Percentiles rank a stretch among this genome's conserved stretches.
Evolutionary conservation across 1,140 invertebrate species (phyloP).

Genomic region (Homarus americanus): DNA sequence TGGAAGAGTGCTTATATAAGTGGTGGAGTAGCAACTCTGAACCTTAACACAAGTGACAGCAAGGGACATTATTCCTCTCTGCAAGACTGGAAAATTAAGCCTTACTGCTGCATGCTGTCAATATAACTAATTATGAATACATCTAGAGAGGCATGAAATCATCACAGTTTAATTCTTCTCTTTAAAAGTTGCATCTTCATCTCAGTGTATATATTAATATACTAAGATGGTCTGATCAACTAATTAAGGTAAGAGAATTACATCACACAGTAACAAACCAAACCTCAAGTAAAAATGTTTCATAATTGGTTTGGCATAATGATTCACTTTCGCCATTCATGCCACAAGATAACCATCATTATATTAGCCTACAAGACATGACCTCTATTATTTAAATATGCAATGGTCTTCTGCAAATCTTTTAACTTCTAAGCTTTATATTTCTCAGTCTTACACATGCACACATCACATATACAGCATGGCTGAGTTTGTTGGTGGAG

Average conservation of each 20-base stretch:
- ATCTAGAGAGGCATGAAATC: constrained; percentile 22
- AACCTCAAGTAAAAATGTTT: constrained; percentile 11
- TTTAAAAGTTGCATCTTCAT: constrained; percentile 16
- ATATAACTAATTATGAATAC: constrained; percentile 50
- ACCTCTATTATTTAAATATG: constrained; percentile 3
- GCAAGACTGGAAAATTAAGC: constrained; percentile 46
- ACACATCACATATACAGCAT: constrained; percentile 48
- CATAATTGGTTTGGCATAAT: constrained; percentile 15
- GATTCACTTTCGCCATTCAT: constrained; percentile 39
- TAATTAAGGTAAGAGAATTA: constrained; percentile 23
- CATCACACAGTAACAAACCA: neutral
- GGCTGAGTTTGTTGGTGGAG: constrained; percentile 7
- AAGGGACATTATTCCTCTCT: constrained; percentile 42
- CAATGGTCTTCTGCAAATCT: constrained; percentile 9
- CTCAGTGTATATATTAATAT: neutral
- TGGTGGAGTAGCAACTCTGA: constrained; percentile 36
- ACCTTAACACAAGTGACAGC: constrained; percentile 33
- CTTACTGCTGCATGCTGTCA: constrained; percentile 58
- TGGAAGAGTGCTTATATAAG: constrained; percentile 29
- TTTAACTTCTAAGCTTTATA: neutral
- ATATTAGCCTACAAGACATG: constrained; percentile 26
- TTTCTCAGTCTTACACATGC: constrained; percentile 40
- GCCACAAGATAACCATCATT: constrained; percentile 6
- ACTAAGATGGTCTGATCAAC: neutral
- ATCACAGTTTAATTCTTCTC: constrained; percentile 26